phyloP scores from a whole-genome alignment of 2,113 vertebrate genomes.

The Oenanthe melanoleuca region DNA sequence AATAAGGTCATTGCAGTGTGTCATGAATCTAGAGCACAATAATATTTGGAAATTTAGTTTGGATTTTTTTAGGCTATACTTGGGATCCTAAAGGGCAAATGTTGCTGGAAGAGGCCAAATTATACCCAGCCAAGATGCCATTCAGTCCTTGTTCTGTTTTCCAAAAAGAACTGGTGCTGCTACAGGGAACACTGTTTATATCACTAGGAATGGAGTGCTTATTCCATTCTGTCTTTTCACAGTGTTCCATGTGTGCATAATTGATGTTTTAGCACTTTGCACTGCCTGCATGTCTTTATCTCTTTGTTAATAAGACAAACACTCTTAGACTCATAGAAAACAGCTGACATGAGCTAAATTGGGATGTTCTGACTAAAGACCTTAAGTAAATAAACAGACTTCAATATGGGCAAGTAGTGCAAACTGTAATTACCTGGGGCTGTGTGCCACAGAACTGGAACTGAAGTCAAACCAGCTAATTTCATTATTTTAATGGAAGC shows the following conservation, averaged over 20 bases:
- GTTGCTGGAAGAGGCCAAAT: neutral
- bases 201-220: neutral
- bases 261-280: constrained; percentile 25
- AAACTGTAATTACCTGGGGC: constrained; percentile 69
- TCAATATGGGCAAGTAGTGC: constrained; percentile 41
- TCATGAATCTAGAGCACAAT: neutral
- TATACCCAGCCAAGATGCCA: neutral
- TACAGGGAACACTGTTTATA: neutral
- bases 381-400: constrained; percentile 73
- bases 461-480: constrained; percentile 74
- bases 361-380: constrained; percentile 59
- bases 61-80: neutral
- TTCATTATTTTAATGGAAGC: constrained; percentile 78
- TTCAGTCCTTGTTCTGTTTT: neutral
- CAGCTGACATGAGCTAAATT: constrained; percentile 59
- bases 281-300: constrained; percentile 26
- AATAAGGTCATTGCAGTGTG: neutral
- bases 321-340: constrained; percentile 47
- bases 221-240: neutral
- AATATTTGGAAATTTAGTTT: neutral
- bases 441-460: constrained; percentile 61
- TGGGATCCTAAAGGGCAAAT: neutral
- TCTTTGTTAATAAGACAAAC: constrained; percentile 60
- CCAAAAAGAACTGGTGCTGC: neutral
- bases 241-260: neutral